Conservation (phyloP, 1,140 invertebrate species). For the Drosophila rhopaloa region DNA sequence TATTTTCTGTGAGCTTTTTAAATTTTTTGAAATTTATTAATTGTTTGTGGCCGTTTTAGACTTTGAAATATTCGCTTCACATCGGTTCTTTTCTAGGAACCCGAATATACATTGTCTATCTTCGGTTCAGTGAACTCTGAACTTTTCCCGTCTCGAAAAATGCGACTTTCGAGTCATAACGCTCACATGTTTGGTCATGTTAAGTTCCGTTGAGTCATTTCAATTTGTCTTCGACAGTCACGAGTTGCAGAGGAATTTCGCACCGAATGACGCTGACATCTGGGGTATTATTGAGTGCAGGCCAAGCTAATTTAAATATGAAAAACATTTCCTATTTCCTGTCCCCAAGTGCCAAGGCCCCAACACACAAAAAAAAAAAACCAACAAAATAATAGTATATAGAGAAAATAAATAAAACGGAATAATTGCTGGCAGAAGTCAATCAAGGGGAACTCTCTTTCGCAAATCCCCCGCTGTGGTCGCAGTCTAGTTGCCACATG, state of each 20-base stretch:
- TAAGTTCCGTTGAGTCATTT: conserved; percentile 32
- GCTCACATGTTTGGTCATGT: conserved; percentile 27
- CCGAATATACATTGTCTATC: neutral
- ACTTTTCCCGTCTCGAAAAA: conserved; percentile 2
- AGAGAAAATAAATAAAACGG: conserved; percentile 32
- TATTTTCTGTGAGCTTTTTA: neutral
- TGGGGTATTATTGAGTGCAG: conserved; percentile 19
- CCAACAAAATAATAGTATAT: neutral
- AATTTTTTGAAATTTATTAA: neutral
- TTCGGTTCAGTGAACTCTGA: conserved; percentile 32
- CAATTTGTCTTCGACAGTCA: conserved; percentile 39
- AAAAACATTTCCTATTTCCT: conserved; percentile 82
- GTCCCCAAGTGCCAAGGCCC: conserved; percentile 49
- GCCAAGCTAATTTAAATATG: conserved; percentile 75
- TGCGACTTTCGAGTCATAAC: conserved; percentile 12
- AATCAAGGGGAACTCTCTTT: conserved; percentile 49
- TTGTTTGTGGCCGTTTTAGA: neutral
- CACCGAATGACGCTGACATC: conserved; percentile 24
- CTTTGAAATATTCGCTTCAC: neutral
- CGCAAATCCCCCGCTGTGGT: conserved; percentile 9
- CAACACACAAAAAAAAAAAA: conserved; percentile 4
- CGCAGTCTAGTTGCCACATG: conserved; percentile 48
- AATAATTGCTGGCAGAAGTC: conserved; percentile 59
- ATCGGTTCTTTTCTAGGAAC: neutral
- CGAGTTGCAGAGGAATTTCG: conserved; percentile 43